phyloP scores from a whole-genome alignment of 2,888 invertebrate species.

The Tetragonula carbonaria region DNA sequence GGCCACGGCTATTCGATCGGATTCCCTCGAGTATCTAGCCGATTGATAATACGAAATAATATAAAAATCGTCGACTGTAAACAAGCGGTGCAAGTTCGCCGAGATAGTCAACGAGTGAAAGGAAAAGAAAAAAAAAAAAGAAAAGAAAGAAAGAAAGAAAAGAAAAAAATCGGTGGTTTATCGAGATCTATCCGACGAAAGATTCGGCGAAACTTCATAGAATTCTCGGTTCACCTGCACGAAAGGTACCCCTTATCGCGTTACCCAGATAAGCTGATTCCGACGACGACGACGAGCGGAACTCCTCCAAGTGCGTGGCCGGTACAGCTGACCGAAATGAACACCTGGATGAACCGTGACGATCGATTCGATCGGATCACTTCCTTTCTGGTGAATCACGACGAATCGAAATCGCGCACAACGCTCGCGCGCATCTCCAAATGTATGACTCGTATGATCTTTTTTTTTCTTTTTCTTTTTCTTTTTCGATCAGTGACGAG shows the following conservation, averaged over 20 bases:
- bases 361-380: constrained; percentile 53
- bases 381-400: constrained; percentile 63
- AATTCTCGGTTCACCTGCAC: constrained; percentile 62
- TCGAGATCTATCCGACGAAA: neutral
- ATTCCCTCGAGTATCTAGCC: neutral
- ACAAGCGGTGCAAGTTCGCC: neutral
- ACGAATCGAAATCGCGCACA: constrained; percentile 1
- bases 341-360: constrained; percentile 56
- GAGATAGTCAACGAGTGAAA: neutral
- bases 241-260: constrained; percentile 53
- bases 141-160: no score
- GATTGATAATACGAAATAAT: neutral
- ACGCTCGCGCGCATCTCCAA: neutral
- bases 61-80: neutral
- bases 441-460: neutral
- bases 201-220: constrained; percentile 26
- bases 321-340: constrained; percentile 60
- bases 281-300: constrained; percentile 15
- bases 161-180: neutral
- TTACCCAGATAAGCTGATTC: constrained; percentile 42
- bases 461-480: neutral
- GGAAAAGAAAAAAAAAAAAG: neutral
- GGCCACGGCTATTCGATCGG: neutral
- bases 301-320: constrained; percentile 58
- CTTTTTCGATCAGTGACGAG: neutral